Base-by-base conservation (phyloP, 1,140 invertebrate genomes). In the Lasioglossum baleicum region DNA sequence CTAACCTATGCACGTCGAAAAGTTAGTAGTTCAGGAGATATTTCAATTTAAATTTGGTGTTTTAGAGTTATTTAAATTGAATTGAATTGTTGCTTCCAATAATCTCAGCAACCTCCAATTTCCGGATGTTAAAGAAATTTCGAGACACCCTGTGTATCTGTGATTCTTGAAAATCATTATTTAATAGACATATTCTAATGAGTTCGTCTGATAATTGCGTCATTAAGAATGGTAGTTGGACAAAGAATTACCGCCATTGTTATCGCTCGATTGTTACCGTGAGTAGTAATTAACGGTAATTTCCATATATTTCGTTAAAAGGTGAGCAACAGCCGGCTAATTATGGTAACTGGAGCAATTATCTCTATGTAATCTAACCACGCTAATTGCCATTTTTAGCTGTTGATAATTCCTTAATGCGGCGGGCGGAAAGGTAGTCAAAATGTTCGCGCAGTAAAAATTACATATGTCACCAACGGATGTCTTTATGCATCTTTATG, bases 221-320 rank as follows among this genome's bases (percentile, higher is more conserved):
- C n/a, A 7, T n/a, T 58, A n/a, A 58, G 20, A 58, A 58, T 8
- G 15, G 20, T 2, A 22, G 20, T 58, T n/a, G 13, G 13, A 53
- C 13, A 53, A 53, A 40, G 20, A 17, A 26, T 51, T 11, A 61
- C 15, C 20, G 40, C 17, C 26, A 58, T 8, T 15, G 3, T 15
- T 42, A 70, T 77, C 63, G 20, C 10, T 40, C n/a, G 66, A 76
- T 75, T 67, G 65, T 48, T 22, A 63, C 40, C 22, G 8, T 7
- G 53, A 51, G 48, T 20, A 8, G 20, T 17, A 70, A 77, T 77
- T 77, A 48, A 53, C 13, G 20, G 20, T 26, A 63, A 61, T 77
- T 77, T 71, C 26, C 75, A 71, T 77, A 77, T 63, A 48, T 77
- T 77, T 71, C 75, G 67, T 48, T 71, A 44, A 35, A 71, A 71